Base-by-base conservation (phyloP, 1,140 invertebrate genomes). In the Formica selysi region DNA sequence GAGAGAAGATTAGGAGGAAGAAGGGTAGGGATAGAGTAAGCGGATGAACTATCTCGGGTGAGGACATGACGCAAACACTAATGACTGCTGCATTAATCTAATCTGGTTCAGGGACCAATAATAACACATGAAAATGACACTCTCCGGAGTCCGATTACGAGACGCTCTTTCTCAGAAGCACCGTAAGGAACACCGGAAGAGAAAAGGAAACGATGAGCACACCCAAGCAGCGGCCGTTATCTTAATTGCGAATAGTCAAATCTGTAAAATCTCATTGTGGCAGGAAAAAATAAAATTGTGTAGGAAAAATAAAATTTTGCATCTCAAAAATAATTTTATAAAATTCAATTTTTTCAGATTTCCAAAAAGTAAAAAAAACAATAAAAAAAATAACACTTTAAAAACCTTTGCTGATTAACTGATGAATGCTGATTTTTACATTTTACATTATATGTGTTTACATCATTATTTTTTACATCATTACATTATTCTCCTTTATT, bases 1-100 rank as follows among this genome's bases (percentile, higher is more conserved):
- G 44, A 73, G 61, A 76, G 71, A 81, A 48, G 62, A 86, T 44
- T 19, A 32, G 57, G 11, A 44, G 57, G 7, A 67, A 19, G 61
- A 64, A 64, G 48, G 22, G 36, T 38, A 57, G 6, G 29, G 67
- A 54, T 16, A 32, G 41, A 54, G 54, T 41, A 67, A 48, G 70
- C 76, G 70, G 57, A 67, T 83, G 74, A 85, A 65, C 41, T 41
- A 64, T 68, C 74, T 90, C 73, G 86, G 86, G 76, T 74, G 79
- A 87, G 71, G 85, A 87, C 83, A 76, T 79, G 87, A 86, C 80
- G 83, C 84, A 89, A 80, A 87, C 87, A 84, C 78, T 90, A 90
- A 90, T 90, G 87, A 91, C 87, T 87, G 85, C 87, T 87, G 87
- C 86, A 84, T 91, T 90, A 90, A 91, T 91, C 85, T 91, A 90